Conservation (phyloP, 2,113 vertebrate genomes). For the Thermophis baileyi region DNA sequence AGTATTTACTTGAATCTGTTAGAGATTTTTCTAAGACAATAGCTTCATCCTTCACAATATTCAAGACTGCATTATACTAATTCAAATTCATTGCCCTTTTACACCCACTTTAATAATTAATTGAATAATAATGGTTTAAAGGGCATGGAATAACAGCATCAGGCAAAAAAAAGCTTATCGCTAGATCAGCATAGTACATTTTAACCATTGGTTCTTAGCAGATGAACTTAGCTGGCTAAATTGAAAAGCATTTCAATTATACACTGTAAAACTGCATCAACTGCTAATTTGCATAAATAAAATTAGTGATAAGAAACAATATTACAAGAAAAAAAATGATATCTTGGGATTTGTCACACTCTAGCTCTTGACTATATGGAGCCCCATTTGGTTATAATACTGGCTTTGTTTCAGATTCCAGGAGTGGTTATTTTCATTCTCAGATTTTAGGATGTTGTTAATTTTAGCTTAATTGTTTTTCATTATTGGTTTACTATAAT, state of each 20-base stretch:
- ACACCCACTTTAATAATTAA: conserved; percentile 19
- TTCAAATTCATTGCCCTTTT: background rate
- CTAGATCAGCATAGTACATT: background rate
- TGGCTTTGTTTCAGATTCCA: background rate
- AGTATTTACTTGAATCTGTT: conserved; percentile 40
- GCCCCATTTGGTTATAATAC: background rate
- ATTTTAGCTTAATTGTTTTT: background rate
- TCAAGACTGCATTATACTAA: conserved; percentile 20
- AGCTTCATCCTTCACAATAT: conserved; percentile 51
- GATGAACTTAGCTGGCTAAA: background rate
- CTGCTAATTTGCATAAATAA: background rate
- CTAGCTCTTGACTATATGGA: background rate
- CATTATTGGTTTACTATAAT: background rate
- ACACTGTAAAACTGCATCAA: background rate
- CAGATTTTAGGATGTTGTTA: background rate
- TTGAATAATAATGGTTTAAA: background rate
- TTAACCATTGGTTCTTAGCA: background rate
- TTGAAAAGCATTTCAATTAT: background rate
- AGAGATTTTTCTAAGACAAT: conserved; percentile 35
- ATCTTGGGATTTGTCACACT: background rate
- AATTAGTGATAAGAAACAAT: background rate
- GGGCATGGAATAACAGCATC: background rate
- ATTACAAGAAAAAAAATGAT: background rate
- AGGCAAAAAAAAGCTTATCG: background rate
- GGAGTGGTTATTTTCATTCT: background rate